Evolutionary conservation across 2,888 invertebrate species (phyloP), one percentile per base, ranked within the genome.

Genomic region (Mesorhabditis sp.): DNA sequence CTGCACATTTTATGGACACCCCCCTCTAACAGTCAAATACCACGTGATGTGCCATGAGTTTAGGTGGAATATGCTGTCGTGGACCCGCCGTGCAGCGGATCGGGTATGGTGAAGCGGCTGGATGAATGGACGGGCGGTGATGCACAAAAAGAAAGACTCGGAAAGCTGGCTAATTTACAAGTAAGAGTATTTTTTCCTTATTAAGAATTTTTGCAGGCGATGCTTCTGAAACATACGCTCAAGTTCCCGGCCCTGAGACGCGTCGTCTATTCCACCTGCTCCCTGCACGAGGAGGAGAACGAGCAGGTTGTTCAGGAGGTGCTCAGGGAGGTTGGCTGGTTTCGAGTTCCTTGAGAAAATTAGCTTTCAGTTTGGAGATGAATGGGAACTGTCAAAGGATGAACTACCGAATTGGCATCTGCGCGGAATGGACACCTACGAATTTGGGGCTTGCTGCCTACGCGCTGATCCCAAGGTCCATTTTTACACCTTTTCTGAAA

Each of bases 181-280:
- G 83, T 78, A 41, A 44, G 45, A 4, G 15, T n/a, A n/a, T 7
- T 63, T 7, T 10, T 10, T 63, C 15, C 7, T 43, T 50, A 4
- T 62, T 67, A 15, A 7, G 3, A 67, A 64, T 4, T 61, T 71
- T 70, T 13, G 4, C 28, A 95, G 89, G 90, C 91, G 43, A 91
- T 91, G 85, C 90, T 97, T 70, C 88, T 99, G 0, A 90, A 91
- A 70, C 92, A 93, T 86, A 95, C 96, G 0, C 90, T 97, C 86
- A 76, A 72, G 66, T 95, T 95, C 86, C 93, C 95, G 0, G 90
- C 90, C 71, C 93, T 91, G 0, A 92, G 92, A 84, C 89, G 91
- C 70, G 91, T 98, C 15, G 92, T 95, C 4, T 98, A 98, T 87
- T 97, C 96, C 61, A 98, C 98, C 0, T 98, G 98, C 85, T 98